Evolutionary conservation across 2,797 vertebrate genomes (phyloP).

Genomic region (Myotis myotis): DNA sequence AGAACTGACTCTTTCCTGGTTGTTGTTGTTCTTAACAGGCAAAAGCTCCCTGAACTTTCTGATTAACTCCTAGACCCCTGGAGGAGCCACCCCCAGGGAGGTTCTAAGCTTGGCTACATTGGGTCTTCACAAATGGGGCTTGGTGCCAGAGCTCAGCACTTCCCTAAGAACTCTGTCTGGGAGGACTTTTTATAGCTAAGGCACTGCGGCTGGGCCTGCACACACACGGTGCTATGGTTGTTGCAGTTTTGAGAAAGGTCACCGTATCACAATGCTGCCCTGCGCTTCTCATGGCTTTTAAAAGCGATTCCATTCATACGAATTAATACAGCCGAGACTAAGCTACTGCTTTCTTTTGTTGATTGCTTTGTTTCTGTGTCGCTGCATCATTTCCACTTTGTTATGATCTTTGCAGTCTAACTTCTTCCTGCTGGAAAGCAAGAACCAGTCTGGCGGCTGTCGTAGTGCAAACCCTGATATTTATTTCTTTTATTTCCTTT

Average conservation of each 20-base stretch:
- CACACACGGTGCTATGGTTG: neutral
- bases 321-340: neutral
- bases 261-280: neutral
- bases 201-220: neutral
- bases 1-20: neutral
- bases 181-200: neutral
- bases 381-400: neutral
- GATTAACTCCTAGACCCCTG: too few relatives aligned
- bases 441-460: neutral
- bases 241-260: neutral
- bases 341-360: neutral
- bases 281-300: neutral
- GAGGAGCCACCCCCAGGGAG: neutral
- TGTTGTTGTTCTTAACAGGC: neutral
- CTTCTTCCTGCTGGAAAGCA: neutral
- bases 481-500: neutral
- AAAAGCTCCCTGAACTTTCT: neutral
- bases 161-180: neutral
- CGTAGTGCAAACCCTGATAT: neutral
- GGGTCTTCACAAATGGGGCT: neutral
- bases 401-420: neutral
- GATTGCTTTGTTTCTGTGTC: neutral
- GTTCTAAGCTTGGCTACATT: neutral
- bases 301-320: neutral
- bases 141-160: neutral